Conservation (phyloP, 2,797 vertebrate genomes). For the Eospalax fontanierii region DNA sequence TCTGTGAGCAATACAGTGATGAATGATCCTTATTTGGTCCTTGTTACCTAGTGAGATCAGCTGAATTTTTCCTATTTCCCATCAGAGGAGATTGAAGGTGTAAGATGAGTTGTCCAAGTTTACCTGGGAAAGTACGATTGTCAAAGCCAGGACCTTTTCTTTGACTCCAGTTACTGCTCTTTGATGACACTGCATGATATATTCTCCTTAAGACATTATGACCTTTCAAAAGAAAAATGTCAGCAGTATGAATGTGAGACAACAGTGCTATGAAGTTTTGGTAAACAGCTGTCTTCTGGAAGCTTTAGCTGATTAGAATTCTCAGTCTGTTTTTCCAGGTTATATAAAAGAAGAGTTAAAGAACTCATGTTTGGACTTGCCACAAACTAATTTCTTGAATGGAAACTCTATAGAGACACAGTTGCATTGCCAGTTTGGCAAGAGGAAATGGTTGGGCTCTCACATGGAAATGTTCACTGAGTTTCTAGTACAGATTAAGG, state of each 20-base stretch:
- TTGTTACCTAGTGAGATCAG: constrained; percentile 13
- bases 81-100: constrained; percentile 26
- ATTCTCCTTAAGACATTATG: constrained; percentile 30
- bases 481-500: constrained; percentile 40
- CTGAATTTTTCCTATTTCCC: constrained; percentile 42
- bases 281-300: constrained; percentile 43
- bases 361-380: constrained; percentile 76
- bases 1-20: not conserved
- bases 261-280: constrained; percentile 44
- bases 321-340: constrained; percentile 43
- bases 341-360: constrained; percentile 68
- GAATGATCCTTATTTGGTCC: constrained; percentile 41
- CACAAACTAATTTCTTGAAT: constrained; percentile 83
- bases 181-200: constrained; percentile 4
- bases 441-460: constrained; percentile 74
- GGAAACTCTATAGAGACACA: constrained; percentile 65
- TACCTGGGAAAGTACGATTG: constrained; percentile 48
- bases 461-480: constrained; percentile 74
- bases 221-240: constrained; percentile 43
- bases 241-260: constrained; percentile 31
- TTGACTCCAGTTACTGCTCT: constrained; percentile 35
- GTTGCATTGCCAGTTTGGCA: constrained; percentile 80
- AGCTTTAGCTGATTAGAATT: constrained; percentile 59
- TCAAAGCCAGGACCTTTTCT: constrained; percentile 14
- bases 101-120: constrained; percentile 62